Percentiles rank a stretch among this genome's conserved stretches.
Evolutionary conservation across 2,888 invertebrate species (phyloP).

Genomic region (Oscheius sp.): DNA sequence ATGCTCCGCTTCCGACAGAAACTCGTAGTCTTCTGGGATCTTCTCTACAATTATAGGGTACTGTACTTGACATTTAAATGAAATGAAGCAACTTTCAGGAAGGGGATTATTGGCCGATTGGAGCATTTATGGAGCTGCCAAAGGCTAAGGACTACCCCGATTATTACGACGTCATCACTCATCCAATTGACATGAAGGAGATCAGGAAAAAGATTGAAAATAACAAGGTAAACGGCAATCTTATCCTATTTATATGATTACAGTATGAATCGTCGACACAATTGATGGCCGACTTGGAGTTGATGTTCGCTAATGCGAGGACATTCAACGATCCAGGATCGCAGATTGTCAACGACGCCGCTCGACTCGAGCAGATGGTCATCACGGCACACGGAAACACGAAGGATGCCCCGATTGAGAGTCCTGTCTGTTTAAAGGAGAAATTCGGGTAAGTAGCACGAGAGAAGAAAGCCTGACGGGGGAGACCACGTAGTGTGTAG

Average conservation of each 20-base stretch:
- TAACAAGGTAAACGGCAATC: conserved; percentile 43
- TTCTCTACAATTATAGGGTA: conserved; percentile 75
- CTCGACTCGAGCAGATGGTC: conserved; percentile 43
- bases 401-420: conserved; percentile 41
- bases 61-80: background rate
- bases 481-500: background rate
- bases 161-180: conserved; percentile 94
- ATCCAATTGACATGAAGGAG: conserved; percentile 91
- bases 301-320: conserved; percentile 98
- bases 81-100: conserved; percentile 60
- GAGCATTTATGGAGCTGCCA: conserved; percentile 95
- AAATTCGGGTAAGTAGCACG: conserved; percentile 43
- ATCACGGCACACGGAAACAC: conserved; percentile 29
- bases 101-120: conserved; percentile 84
- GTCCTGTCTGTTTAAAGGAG: conserved; percentile 42
- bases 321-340: conserved; percentile 97
- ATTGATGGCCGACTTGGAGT: conserved; percentile 69
- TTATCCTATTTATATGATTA: conserved; percentile 28
- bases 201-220: conserved; percentile 78
- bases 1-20: conserved; percentile 50
- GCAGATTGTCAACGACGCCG: conserved; percentile 79
- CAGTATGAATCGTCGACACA: conserved; percentile 64
- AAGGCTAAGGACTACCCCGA: conserved; percentile 93
- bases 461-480: background rate
- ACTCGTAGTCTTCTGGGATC: conserved; percentile 83